Evolutionary conservation across 2,888 invertebrate genomes (phyloP).

Genomic region (Yponomeuta cagnagella): DNA sequence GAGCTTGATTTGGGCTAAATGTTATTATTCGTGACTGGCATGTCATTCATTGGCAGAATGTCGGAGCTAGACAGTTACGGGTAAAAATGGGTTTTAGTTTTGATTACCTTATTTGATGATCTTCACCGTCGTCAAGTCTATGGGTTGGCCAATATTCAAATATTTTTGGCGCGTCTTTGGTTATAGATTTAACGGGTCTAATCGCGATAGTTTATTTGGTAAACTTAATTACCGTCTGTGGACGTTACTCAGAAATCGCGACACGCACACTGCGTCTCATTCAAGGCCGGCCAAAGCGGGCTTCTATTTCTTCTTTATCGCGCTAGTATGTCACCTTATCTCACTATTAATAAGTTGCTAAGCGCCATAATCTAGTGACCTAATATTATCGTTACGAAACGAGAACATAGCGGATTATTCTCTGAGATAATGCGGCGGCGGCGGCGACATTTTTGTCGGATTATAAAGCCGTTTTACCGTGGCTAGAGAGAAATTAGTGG

Average conservation of each 20-base stretch:
- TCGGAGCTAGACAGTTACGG: no score
- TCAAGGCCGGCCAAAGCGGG: not conserved
- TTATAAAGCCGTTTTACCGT: not conserved
- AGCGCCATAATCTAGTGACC: slow-evolving; percentile 30
- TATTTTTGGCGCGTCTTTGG: not conserved
- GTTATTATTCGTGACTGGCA: no score
- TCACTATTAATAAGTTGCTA: slow-evolving; percentile 8
- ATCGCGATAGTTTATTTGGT: no score
- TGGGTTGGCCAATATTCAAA: not conserved
- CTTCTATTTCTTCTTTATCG: not conserved
- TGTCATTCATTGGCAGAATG: no score
- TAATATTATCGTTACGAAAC: slow-evolving; percentile 18
- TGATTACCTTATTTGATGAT: no score
- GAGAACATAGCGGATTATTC: slow-evolving; percentile 12
- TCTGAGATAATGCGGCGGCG: not conserved
- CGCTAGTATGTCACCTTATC: not conserved
- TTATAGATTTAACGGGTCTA: no score
- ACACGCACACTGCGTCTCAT: not conserved
- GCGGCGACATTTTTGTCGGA: slow-evolving; percentile 10
- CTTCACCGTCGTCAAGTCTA: no score
- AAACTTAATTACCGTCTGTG: no score
- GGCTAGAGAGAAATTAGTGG: not conserved
- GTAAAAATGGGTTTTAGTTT: no score
- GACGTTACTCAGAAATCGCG: not conserved
- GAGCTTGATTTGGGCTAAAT: no score